These are phyloP conservation scores for Plotosus lineatus DNA, from an alignment of 2,113 vertebrate species.

Conservation along the genomic window DNA sequence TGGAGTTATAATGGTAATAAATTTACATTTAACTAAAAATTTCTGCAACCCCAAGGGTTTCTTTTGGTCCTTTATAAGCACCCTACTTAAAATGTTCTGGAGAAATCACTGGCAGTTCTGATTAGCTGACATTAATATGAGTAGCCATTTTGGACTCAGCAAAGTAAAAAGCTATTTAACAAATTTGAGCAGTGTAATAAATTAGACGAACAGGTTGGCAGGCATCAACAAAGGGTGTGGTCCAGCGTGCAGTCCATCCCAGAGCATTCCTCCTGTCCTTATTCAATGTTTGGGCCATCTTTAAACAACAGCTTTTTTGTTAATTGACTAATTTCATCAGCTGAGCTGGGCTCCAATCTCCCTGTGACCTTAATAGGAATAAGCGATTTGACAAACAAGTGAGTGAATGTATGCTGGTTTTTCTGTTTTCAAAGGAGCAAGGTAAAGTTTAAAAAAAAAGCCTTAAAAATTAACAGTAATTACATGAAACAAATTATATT, in stretches of 20 bases:
- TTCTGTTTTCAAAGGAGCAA: too few relatives aligned
- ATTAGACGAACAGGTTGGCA: constrained; percentile 42
- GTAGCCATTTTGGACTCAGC: constrained; percentile 22
- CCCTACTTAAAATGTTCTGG: background rate
- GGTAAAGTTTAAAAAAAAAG: background rate
- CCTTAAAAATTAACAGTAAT: background rate
- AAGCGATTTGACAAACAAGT: too few relatives aligned
- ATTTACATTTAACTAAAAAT: too few relatives aligned
- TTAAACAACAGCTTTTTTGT: background rate
- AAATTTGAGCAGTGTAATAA: constrained; percentile 42
- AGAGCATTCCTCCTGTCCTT: constrained; percentile 56
- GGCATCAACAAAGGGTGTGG: constrained; percentile 18
- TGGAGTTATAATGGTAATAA: too few relatives aligned
- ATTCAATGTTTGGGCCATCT: constrained; percentile 20
- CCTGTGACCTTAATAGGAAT: too few relatives aligned
- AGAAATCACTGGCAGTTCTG: constrained; percentile 30
- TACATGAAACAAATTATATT: background rate
- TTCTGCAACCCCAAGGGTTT: background rate
- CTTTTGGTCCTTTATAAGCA: background rate
- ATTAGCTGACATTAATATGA: constrained; percentile 39
- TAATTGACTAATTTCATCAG: background rate
- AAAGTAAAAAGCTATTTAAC: constrained; percentile 53
- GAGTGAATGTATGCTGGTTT: too few relatives aligned
- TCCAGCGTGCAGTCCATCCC: constrained; percentile 23
- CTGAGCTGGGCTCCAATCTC: too few relatives aligned